Conservation (phyloP, 2,888 invertebrate genomes). For the Trimorus sp. region DNA sequence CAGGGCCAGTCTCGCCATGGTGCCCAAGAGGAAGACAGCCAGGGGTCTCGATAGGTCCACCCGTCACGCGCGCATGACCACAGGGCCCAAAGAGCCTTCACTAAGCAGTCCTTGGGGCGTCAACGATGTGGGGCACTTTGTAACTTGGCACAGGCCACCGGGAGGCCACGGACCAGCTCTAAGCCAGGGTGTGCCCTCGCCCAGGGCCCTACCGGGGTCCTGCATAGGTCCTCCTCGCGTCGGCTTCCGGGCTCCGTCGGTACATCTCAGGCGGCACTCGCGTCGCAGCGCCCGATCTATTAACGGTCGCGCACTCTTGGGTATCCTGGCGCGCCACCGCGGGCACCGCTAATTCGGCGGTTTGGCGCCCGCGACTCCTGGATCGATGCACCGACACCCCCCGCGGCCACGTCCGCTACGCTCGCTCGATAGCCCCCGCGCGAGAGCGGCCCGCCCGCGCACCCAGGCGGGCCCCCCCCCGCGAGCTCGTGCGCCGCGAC, state of each 20-base stretch:
- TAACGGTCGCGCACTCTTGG: neutral
- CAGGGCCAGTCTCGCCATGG: too few relatives aligned
- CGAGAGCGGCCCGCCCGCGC: slow-evolving; percentile 6
- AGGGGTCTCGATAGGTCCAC: too few relatives aligned
- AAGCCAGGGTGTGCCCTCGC: too few relatives aligned
- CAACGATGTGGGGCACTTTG: too few relatives aligned
- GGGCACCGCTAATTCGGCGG: slow-evolving; percentile 45
- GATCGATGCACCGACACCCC: slow-evolving; percentile 58
- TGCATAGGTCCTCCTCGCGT: neutral
- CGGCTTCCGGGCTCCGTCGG: neutral
- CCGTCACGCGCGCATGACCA: too few relatives aligned
- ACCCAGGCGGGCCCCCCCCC: neutral
- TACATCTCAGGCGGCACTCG: neutral
- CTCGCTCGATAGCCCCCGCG: too few relatives aligned
- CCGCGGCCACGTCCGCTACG: slow-evolving; percentile 43
- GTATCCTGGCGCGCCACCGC: neutral
- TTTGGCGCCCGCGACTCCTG: slow-evolving; percentile 38
- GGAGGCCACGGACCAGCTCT: too few relatives aligned
- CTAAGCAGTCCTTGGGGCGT: too few relatives aligned
- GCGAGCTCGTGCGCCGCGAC: neutral
- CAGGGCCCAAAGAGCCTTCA: too few relatives aligned
- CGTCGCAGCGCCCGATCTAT: neutral
- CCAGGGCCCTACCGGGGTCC: too few relatives aligned
- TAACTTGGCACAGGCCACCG: too few relatives aligned
- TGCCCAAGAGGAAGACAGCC: too few relatives aligned